A percentile compares a stretch with the other conserved stretches of the same genome.
Conservation (phyloP, 2,113 vertebrate genomes). For the Cephalopterus ornatus region DNA sequence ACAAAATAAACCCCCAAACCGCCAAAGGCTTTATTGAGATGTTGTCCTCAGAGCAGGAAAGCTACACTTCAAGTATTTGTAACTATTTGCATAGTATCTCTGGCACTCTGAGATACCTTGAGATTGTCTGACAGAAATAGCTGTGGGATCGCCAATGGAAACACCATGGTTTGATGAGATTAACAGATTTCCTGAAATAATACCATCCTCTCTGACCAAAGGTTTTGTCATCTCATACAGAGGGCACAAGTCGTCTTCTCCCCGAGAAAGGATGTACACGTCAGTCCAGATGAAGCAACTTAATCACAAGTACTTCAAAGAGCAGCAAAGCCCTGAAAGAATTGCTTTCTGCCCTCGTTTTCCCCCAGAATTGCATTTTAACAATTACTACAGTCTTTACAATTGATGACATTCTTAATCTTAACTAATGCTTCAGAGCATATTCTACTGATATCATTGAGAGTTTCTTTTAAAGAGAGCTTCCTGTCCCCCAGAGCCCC, state of each 20-base stretch:
- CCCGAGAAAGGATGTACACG: accelerated
- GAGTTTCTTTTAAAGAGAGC: background rate
- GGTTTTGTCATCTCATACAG: accelerated
- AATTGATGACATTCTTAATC: background rate
- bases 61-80: background rate
- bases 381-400: background rate
- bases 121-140: background rate
- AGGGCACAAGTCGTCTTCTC: background rate
- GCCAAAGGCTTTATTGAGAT: background rate
- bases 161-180: background rate
- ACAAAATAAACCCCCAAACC: too few species aligned
- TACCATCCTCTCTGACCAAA: background rate
- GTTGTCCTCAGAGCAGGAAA: background rate
- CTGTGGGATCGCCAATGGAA: background rate
- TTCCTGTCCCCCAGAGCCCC: background rate
- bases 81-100: background rate
- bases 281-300: background rate
- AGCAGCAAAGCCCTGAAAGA: background rate
- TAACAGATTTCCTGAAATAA: background rate
- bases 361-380: background rate
- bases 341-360: background rate
- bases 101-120: background rate
- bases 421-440: background rate
- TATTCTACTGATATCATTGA: background rate
- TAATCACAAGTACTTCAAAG: background rate